Evolutionary conservation across 1,140 invertebrate genomes (phyloP), one percentile per base, ranked within the genome.

Genomic region (Drosophila repletoides): DNA sequence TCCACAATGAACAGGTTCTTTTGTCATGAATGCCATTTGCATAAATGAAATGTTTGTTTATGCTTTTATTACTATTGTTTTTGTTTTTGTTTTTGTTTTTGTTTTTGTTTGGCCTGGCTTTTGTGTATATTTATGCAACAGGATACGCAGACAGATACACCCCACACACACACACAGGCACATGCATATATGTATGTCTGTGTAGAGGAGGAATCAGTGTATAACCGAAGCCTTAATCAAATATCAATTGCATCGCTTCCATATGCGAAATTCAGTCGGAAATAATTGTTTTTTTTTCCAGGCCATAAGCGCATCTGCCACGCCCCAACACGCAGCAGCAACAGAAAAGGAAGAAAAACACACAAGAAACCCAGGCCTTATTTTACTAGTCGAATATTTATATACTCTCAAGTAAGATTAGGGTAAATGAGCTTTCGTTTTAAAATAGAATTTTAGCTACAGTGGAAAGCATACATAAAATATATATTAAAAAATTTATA

Each of bases 141-240:
- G 55, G 28, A 51, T 33, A 40, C 12, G 40, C 26, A 22, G 22
- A 28, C 21, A 22, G 5, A 33, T 46, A 33, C 5, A 46, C 52
- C 12, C 19, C 19, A 43, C 22, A 29, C 28, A 55, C 24, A 41
- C 33, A 51, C n/a, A 38, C 40, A 46, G 43, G 48, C 36, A 73
- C 34, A 28, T 26, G 9, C 12, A 12, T n/a, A 41, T 9, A 21
- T 28, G 51, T 14, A 52, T 10, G 34, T 48, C n/a, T n/a, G n/a
- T n/a, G n/a, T n/a, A n/a, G n/a, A n/a, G n/a, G n/a, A n/a, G n/a
- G n/a, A n/a, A n/a, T n/a, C n/a, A n/a, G n/a, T n/a, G n/a, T n/a
- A n/a, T n/a, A n/a, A n/a, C n/a, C n/a, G n/a, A n/a, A n/a, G 48
- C 21, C 60, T 64, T 83, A 72, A 81, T 81, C 68, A 83, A 76